A percentile compares a stretch with the other conserved stretches of the same genome.
These are phyloP conservation scores for Netelia fuscicornis DNA, from an alignment of 2,888 invertebrate genomes.

Conservation along the genomic window DNA sequence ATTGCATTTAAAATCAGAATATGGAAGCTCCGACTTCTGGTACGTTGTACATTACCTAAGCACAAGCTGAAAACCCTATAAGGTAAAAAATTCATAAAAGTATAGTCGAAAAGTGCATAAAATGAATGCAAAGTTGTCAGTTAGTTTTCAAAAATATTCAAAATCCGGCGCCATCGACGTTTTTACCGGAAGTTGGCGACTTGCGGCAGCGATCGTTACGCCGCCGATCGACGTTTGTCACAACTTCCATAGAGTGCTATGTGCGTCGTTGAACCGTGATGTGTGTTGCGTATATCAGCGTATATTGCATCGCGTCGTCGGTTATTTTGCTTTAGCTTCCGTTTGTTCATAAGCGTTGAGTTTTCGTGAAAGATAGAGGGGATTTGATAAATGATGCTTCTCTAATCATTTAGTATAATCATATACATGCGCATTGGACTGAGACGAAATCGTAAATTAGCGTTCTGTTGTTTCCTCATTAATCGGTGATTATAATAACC, in stretches of 20 bases:
- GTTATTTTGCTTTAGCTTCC: conserved; percentile 41
- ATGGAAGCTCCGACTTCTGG: no score
- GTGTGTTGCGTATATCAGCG: neutral
- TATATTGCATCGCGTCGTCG: neutral
- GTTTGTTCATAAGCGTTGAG: conserved; percentile 46
- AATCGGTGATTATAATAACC: no score
- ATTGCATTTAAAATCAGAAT: no score
- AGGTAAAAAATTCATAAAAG: no score
- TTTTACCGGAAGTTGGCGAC: neutral
- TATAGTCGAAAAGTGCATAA: neutral
- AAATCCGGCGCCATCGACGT: neutral
- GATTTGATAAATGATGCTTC: no score
- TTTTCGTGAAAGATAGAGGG: neutral
- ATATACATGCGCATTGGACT: no score
- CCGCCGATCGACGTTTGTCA: conserved; percentile 29
- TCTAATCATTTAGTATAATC: no score
- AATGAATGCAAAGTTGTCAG: neutral
- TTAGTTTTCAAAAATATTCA: neutral
- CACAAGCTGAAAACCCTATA: no score
- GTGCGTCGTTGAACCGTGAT: neutral
- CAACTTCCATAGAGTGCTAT: neutral
- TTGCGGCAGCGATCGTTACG: neutral
- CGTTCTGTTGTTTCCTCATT: no score
- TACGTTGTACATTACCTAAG: no score
- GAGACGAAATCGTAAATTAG: no score